Conservation (phyloP, 2,888 invertebrate species). For the Adineta ricciae region DNA sequence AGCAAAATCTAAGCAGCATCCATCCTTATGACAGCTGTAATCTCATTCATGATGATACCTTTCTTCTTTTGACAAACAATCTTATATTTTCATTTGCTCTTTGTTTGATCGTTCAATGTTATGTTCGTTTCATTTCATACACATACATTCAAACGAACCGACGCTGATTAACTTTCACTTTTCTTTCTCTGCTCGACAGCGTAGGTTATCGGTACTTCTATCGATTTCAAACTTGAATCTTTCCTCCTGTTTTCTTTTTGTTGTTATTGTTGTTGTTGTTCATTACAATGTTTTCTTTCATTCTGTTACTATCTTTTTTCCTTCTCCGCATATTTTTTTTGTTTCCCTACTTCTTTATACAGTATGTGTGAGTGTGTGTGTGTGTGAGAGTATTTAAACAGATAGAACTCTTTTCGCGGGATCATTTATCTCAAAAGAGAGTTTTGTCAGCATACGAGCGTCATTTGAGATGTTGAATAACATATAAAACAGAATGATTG, state of each 20-base stretch:
- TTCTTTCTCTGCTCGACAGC: neutral
- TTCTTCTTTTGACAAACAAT: neutral
- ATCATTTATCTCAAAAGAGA: neutral
- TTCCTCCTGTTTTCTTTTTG: neutral
- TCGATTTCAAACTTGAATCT: neutral
- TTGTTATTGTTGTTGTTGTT: neutral
- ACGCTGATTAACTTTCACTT: neutral
- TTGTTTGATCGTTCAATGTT: neutral
- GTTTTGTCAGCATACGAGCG: neutral
- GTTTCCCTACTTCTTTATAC: neutral
- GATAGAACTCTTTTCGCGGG: neutral
- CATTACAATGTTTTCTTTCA: slow-evolving; percentile 4
- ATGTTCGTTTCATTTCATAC: slow-evolving; percentile 5
- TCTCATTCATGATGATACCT: neutral
- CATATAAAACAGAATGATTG: neutral
- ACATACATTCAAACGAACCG: neutral
- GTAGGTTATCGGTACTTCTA: neutral
- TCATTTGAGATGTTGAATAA: slow-evolving; percentile 15
- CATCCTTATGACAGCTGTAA: neutral
- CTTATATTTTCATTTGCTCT: neutral
- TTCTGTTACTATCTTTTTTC: neutral
- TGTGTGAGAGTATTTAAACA: neutral
- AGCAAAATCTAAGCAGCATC: neutral
- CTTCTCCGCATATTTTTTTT: neutral
- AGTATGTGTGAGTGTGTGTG: neutral